Conservation (phyloP, 2,113 vertebrate genomes). For the Thalassoma bifasciatum region DNA sequence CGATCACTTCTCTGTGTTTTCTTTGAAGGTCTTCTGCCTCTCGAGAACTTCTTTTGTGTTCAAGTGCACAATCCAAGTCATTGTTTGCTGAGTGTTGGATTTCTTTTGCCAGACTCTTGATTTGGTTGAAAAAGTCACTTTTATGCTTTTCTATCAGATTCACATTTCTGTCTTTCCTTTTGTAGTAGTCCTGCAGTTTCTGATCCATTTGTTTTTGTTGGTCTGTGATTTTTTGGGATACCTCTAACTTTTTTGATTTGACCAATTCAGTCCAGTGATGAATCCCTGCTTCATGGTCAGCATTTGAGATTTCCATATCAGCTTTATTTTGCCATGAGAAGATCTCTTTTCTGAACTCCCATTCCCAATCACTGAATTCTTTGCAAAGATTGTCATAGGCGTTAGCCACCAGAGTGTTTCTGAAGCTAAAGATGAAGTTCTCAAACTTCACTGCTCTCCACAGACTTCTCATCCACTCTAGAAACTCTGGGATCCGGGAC, state of each 20-base stretch:
- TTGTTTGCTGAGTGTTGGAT: slow-evolving; percentile 1
- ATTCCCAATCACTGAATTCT: slow-evolving; percentile 69
- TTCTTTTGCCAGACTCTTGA: slow-evolving; percentile 52
- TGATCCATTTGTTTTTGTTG: slow-evolving; percentile 20
- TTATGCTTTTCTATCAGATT: slow-evolving; percentile 75
- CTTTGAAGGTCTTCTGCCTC: slow-evolving; percentile 43
- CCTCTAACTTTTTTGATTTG: too few species aligned
- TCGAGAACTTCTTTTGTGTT: slow-evolving; percentile 9
- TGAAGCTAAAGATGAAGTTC: too few species aligned
- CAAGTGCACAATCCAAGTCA: slow-evolving; percentile 26
- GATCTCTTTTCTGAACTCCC: slow-evolving; percentile 68
- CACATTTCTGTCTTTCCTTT: slow-evolving; percentile 43
- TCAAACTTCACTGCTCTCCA: too few species aligned
- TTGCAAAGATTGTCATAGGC: slow-evolving; percentile 57
- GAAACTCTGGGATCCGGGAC: too few species aligned
- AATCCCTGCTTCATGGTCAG: slow-evolving; percentile 5
- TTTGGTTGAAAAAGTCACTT: slow-evolving; percentile 57
- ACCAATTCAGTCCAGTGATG: neutral
- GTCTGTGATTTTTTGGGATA: neutral
- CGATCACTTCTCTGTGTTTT: slow-evolving; percentile 29
- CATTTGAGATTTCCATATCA: slow-evolving; percentile 64
- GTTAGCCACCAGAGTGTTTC: slow-evolving; percentile 67
- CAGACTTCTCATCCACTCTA: too few species aligned
- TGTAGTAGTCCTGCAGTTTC: slow-evolving; percentile 60
- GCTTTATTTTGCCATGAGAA: slow-evolving; percentile 36